Evolutionary conservation across 2,113 vertebrate genomes (phyloP).

Genomic region (Erpornis zantholeuca): DNA sequence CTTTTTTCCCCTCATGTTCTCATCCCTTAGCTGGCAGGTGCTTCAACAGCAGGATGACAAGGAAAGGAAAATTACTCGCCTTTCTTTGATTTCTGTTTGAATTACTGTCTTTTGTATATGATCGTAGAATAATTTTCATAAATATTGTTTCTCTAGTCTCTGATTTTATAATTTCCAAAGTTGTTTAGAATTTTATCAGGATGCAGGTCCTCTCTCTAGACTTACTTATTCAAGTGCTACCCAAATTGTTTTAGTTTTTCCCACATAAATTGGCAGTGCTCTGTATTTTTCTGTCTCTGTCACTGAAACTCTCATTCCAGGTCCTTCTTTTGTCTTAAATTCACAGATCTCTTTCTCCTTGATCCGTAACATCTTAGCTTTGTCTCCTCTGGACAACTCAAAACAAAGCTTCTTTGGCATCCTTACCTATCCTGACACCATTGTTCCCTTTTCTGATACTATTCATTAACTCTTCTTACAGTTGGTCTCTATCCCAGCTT

Average conservation of each 20-base stretch:
- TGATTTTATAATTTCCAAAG: not conserved
- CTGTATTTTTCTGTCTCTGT: not conserved
- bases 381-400: not conserved
- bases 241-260: not conserved
- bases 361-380: not conserved
- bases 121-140: not conserved
- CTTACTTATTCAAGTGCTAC: not conserved
- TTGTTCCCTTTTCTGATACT: not conserved
- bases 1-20: not conserved
- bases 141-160: not conserved
- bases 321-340: not conserved
- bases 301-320: not conserved
- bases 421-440: not conserved
- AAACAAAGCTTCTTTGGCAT: not conserved
- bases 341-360: not conserved
- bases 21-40: not conserved
- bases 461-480: not conserved
- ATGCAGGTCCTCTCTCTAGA: not conserved
- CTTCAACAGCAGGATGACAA: not conserved
- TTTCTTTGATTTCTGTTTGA: not conserved
- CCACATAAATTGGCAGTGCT: not conserved
- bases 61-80: not conserved
- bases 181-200: not conserved
- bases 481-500: not conserved
- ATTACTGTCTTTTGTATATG: not conserved